These are phyloP conservation scores for Lepidocyrtinus sp. DNA, from an alignment of 2,888 invertebrate species.

Conservation along the genomic window DNA sequence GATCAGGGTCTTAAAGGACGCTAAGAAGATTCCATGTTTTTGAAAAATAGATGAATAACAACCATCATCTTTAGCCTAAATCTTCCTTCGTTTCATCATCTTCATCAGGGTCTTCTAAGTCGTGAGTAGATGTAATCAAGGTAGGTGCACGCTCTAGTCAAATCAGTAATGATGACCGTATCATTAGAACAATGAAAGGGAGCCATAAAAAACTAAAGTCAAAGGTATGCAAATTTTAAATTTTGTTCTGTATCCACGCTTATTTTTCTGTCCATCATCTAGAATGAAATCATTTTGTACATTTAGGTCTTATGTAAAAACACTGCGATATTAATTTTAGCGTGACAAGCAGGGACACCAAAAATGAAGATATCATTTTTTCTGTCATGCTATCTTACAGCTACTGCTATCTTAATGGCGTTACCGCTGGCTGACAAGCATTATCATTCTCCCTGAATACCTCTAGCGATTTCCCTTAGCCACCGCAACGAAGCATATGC, in stretches of 20 bases:
- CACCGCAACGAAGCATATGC: background rate
- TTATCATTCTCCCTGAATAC: background rate
- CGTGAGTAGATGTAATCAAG: slow-evolving; percentile 62
- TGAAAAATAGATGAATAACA: slow-evolving; percentile 15
- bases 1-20: no score
- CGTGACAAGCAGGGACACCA: slow-evolving; percentile 14
- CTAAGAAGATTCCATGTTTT: slow-evolving; percentile 13
- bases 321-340: slow-evolving; percentile 1
- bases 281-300: slow-evolving; percentile 11
- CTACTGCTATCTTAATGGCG: background rate
- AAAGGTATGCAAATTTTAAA: slow-evolving; percentile 5
- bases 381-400: background rate
- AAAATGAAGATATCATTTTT: slow-evolving; percentile 15
- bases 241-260: background rate
- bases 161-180: slow-evolving; percentile 38
- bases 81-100: slow-evolving; percentile 38
- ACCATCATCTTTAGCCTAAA: slow-evolving; percentile 19
- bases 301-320: slow-evolving; percentile 12
- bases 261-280: background rate
- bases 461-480: background rate
- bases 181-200: slow-evolving; percentile 36
- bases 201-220: background rate
- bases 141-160: slow-evolving; percentile 25
- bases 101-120: slow-evolving; percentile 27
- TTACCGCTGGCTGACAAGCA: slow-evolving; percentile 4